Percentiles rank a stretch among this genome's conserved stretches.
These are phyloP conservation scores for Sprattus sprattus DNA, from an alignment of 2,113 vertebrate species.

Conservation along the genomic window DNA sequence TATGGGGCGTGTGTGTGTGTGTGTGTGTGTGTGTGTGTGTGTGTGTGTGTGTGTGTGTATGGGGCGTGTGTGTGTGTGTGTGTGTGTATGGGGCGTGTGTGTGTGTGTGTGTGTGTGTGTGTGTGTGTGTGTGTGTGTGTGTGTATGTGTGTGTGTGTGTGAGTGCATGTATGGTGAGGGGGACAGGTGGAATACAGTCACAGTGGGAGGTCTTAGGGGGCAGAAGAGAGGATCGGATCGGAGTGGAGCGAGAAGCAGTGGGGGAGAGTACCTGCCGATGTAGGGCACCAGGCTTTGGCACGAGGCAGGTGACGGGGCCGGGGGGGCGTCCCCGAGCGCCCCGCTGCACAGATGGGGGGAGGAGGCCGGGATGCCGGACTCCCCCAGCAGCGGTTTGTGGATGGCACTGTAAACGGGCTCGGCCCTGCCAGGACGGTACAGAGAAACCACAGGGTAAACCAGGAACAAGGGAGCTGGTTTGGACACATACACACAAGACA, in stretches of 20 bases:
- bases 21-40: background rate
- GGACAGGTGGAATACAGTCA: background rate
- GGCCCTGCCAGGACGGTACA: conserved; percentile 73
- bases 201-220: conserved; percentile 21
- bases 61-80: no score
- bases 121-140: background rate
- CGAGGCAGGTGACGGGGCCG: conserved; percentile 67
- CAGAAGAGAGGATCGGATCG: background rate
- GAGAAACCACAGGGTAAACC: conserved; percentile 74
- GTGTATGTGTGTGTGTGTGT: background rate
- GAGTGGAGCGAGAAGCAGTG: conserved; percentile 59
- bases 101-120: no score
- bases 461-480: conserved; percentile 57
- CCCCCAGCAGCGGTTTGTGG: conserved; percentile 75
- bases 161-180: conserved; percentile 17
- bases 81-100: no score
- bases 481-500: conserved; percentile 57
- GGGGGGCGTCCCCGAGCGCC: conserved; percentile 54
- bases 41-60: background rate
- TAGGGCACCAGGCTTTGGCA: conserved; percentile 74
- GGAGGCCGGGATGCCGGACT: conserved; percentile 71
- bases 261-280: conserved; percentile 79
- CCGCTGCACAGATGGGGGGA: conserved; percentile 63
- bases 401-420: conserved; percentile 81
- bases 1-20: background rate